Percentiles rank a stretch among this genome's conserved stretches.
Conservation (phyloP, 2,797 vertebrate species). For the Yasuhikotakia modesta region DNA sequence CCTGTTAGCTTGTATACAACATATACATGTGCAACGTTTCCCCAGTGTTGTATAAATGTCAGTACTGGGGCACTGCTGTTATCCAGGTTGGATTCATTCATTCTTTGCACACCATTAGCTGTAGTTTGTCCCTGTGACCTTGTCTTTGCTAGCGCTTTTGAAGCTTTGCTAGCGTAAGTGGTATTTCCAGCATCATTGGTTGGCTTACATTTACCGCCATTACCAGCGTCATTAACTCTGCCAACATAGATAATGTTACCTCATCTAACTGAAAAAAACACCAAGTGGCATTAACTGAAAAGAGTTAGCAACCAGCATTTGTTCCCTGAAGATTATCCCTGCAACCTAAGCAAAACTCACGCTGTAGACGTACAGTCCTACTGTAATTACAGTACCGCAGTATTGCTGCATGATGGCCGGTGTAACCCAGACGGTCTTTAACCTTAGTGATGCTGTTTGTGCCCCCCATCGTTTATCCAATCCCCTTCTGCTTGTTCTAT, state of each 20-base stretch:
- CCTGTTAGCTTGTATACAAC: too few species aligned
- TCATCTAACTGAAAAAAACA: conserved; percentile 38
- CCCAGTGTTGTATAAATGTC: background rate
- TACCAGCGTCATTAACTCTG: conserved; percentile 46
- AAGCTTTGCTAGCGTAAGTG: conserved; percentile 39
- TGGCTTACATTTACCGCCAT: conserved; percentile 39
- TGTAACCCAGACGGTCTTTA: too few species aligned
- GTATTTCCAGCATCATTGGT: conserved; percentile 44
- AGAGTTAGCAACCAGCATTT: conserved; percentile 8
- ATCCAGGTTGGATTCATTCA: conserved; percentile 16
- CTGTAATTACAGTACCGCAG: conserved; percentile 43
- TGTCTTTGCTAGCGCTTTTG: conserved; percentile 38
- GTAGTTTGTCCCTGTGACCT: conserved; percentile 16
- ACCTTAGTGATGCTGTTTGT: background rate
- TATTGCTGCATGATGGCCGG: background rate
- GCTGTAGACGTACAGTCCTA: background rate
- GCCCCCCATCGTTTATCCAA: conserved; percentile 12
- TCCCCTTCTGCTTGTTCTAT: conserved; percentile 48
- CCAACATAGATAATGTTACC: conserved; percentile 34
- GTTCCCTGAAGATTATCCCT: conserved; percentile 22
- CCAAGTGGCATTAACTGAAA: conserved; percentile 28
- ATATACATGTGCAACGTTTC: too few species aligned
- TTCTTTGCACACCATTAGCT: conserved; percentile 6
- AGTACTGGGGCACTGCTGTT: conserved; percentile 2
- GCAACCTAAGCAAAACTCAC: background rate